Conservation (phyloP, 2,113 vertebrate species). For the Ivindomyrus marchei region DNA sequence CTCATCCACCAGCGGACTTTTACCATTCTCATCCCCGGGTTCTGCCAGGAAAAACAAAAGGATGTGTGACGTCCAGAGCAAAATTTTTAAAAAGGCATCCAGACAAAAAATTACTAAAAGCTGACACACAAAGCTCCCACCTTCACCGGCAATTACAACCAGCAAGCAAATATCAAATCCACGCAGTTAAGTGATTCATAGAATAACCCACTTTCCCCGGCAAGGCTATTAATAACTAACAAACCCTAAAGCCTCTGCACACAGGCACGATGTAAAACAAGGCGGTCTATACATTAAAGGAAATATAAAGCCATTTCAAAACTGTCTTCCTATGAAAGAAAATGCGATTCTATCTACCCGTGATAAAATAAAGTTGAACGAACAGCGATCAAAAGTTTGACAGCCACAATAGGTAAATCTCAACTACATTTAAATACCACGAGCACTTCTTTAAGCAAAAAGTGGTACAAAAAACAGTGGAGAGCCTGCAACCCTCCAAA, state of each 20-base stretch:
- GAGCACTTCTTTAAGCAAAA: not conserved
- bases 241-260: not conserved
- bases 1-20: slow-evolving; percentile 73
- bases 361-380: not conserved
- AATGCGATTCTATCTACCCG: not conserved
- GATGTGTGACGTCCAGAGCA: not conserved
- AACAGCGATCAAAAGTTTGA: not conserved
- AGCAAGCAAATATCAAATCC: not conserved
- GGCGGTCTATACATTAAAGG: not conserved
- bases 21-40: slow-evolving; percentile 77
- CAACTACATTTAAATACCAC: not conserved
- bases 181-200: not conserved
- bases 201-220: not conserved
- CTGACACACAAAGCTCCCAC: not conserved
- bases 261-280: not conserved
- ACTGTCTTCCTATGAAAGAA: not conserved
- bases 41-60: slow-evolving; percentile 51
- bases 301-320: not conserved
- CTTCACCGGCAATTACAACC: not conserved
- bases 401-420: not conserved
- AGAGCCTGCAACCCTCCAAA: not conserved
- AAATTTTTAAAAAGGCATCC: not conserved
- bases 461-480: not conserved
- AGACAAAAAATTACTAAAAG: not conserved
- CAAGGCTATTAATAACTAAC: not conserved